Percentiles rank a stretch among this genome's conserved stretches.
phyloP scores from a whole-genome alignment of 2,888 invertebrate species.

The Xestobium rufovillosum region DNA sequence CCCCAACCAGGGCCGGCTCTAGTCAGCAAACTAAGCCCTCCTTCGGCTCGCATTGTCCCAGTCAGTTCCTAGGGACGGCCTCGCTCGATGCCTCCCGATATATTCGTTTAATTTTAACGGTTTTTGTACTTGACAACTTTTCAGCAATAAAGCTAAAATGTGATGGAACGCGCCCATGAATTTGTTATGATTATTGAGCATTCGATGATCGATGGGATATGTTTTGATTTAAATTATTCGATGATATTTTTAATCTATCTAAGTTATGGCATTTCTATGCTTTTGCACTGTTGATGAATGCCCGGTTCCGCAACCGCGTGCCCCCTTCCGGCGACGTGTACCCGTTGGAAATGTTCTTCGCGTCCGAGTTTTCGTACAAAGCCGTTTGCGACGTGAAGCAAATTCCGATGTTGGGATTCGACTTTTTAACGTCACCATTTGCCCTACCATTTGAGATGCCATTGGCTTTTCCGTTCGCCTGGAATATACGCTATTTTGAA shows the following conservation, averaged over 20 bases:
- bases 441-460: slow-evolving; percentile 15
- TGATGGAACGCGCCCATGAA: too few relatives aligned
- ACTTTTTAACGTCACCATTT: slow-evolving; percentile 19
- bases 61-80: too few relatives aligned
- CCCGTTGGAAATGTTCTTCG: slow-evolving; percentile 44
- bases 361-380: slow-evolving; percentile 39
- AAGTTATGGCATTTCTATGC: too few relatives aligned
- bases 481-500: slow-evolving; percentile 9
- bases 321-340: slow-evolving; percentile 40
- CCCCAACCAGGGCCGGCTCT: too few relatives aligned
- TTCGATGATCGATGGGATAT: too few relatives aligned
- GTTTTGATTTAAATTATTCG: background rate
- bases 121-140: too few relatives aligned
- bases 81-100: too few relatives aligned
- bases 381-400: slow-evolving; percentile 39
- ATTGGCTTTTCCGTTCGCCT: slow-evolving; percentile 19
- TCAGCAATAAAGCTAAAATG: too few relatives aligned
- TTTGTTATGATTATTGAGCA: too few relatives aligned
- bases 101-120: too few relatives aligned
- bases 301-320: slow-evolving; percentile 44
- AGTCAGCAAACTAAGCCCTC: too few relatives aligned
- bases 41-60: too few relatives aligned
- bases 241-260: slow-evolving; percentile 11
- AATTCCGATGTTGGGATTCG: slow-evolving; percentile 32
- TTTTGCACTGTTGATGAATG: slow-evolving; percentile 41